A percentile compares a stretch with the other conserved stretches of the same genome.
Evolutionary conservation across 2,113 vertebrate species (phyloP).

Genomic region (Prinia subflava): DNA sequence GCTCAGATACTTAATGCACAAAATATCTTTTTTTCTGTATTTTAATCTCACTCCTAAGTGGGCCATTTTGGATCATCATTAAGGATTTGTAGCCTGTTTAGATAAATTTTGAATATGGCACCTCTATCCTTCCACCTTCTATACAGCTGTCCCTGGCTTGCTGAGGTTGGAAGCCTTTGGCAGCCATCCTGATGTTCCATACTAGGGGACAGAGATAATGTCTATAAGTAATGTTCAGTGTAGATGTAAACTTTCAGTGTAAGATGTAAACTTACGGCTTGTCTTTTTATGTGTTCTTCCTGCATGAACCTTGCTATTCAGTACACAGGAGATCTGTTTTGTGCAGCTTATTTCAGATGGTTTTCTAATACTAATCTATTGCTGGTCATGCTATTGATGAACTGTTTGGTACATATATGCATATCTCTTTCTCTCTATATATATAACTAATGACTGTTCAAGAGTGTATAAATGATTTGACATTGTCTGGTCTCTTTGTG

Average conservation of each 20-base stretch:
- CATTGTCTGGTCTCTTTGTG: conserved; percentile 79
- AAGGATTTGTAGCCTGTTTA: neutral
- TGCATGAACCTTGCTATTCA: neutral
- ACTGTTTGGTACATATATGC: neutral
- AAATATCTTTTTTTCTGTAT: neutral
- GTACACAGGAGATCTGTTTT: neutral
- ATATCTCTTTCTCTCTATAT: neutral
- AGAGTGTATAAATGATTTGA: conserved; percentile 69
- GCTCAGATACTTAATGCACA: neutral
- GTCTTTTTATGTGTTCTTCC: neutral
- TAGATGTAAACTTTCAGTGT: neutral
- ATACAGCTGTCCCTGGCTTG: neutral
- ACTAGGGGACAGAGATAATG: neutral
- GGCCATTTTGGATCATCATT: neutral
- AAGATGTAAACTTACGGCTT: neutral
- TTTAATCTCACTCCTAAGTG: neutral
- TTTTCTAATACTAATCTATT: neutral
- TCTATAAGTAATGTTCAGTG: neutral
- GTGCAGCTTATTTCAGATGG: neutral
- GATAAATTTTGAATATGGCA: neutral
- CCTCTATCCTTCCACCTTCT: neutral
- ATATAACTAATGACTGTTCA: conserved; percentile 19
- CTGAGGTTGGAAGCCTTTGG: neutral
- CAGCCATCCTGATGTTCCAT: neutral
- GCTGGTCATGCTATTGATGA: neutral